phyloP scores from a whole-genome alignment of 2,113 vertebrate species.

The Sminthopsis crassicaudata region DNA sequence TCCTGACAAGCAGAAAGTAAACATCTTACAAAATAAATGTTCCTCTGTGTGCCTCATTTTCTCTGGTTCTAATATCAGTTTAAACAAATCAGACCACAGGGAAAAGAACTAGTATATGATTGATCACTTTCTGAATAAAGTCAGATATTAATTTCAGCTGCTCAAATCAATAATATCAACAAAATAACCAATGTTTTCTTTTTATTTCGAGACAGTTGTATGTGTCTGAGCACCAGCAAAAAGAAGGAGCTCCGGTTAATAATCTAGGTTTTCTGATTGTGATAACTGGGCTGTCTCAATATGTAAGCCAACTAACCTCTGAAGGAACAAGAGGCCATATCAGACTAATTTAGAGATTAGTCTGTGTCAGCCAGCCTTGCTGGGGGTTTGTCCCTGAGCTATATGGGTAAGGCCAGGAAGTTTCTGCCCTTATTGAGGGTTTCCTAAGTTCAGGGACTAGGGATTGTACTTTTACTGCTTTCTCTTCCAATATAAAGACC shows the following conservation, averaged over 20 bases:
- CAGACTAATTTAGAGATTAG: background rate
- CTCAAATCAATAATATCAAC: conserved; percentile 20
- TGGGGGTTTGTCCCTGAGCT: background rate
- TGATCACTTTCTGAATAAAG: conserved; percentile 27
- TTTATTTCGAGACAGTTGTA: conserved; percentile 35
- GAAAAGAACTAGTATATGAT: background rate
- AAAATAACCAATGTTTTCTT: conserved; percentile 21
- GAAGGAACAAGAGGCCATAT: conserved; percentile 35
- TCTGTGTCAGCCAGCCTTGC: background rate
- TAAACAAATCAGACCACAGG: conserved; percentile 23
- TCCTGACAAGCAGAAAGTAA: conserved; percentile 26
- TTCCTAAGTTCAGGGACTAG: conserved; percentile 6
- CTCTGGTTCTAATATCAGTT: conserved; percentile 32
- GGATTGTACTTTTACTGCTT: conserved; percentile 7
- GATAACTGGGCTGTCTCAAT: background rate
- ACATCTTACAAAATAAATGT: conserved; percentile 25
- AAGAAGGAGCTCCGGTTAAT: conserved; percentile 7
- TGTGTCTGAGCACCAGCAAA: background rate
- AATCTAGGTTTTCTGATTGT: background rate
- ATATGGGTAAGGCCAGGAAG: background rate
- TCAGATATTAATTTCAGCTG: conserved; percentile 36
- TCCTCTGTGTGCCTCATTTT: background rate
- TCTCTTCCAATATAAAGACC: conserved; percentile 47
- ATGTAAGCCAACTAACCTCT: conserved; percentile 34
- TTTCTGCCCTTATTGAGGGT: background rate